Conservation (phyloP, 2,797 vertebrate species). For the Crocodylus rhombifer region DNA sequence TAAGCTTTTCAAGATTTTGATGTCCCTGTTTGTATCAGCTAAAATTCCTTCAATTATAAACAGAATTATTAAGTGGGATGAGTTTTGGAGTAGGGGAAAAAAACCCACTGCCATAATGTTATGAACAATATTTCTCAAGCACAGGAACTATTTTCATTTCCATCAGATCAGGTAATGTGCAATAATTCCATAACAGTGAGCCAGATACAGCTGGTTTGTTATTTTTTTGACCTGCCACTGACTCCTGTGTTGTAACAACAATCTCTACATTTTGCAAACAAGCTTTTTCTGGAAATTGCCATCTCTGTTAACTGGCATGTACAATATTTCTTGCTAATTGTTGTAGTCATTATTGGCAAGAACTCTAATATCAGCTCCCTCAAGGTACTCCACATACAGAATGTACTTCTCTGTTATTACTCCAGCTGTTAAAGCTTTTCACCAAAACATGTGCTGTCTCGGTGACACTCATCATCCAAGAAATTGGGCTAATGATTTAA, state of each 20-base stretch:
- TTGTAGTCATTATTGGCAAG: background rate
- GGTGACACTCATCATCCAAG: background rate
- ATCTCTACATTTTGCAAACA: background rate
- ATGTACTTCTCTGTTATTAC: background rate
- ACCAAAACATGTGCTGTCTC: background rate
- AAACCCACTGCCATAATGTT: background rate
- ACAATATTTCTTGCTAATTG: background rate
- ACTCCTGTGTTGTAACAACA: background rate
- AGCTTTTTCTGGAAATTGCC: background rate
- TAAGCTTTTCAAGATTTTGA: background rate
- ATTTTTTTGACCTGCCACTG: constrained; percentile 28
- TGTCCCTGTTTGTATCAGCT: background rate
- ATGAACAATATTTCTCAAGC: background rate
- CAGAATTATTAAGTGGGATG: background rate
- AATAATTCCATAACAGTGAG: constrained; percentile 18
- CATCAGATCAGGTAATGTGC: background rate
- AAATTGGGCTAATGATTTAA: background rate
- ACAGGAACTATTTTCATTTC: constrained; percentile 21
- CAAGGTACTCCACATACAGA: rapidly evolving
- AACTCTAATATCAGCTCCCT: background rate
- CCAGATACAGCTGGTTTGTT: background rate
- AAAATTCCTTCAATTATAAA: background rate
- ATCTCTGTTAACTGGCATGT: background rate
- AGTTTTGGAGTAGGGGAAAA: constrained; percentile 5
- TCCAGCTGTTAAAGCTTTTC: background rate